Evolutionary conservation across 2,797 vertebrate species (phyloP), one percentile per base, ranked within the genome.

Genomic region (Chloroceryle amazona): DNA sequence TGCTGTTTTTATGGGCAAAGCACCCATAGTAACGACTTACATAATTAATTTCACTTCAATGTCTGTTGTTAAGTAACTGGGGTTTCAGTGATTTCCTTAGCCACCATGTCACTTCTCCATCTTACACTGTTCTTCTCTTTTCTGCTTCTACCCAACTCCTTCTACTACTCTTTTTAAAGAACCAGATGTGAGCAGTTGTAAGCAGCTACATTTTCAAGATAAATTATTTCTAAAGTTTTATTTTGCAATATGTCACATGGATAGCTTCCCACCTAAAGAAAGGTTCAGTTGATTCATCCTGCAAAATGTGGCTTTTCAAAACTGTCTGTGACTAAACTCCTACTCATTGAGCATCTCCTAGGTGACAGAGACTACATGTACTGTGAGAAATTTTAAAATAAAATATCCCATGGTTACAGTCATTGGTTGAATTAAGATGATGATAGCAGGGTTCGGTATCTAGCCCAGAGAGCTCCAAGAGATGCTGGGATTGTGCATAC

Each of bases 281-380:
- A 86, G 11, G 41, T 71, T 67, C 9, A 25, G 54, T 70, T 58
- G 61, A 83, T 81, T 94, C 75, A 86, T n/a, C 13, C 35, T 83
- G 74, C 49, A 90, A 94, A 94, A 66, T 51, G 67, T 1, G 9
- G 80, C 66, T 93, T 86, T 52, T 93, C 80, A 89, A 71, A 94
- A 71, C 62, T 52, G 47, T 92, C 58, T 46, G 31, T 72, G 42
- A 37, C 62, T 92, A 39, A 90, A 93, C 91, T 91, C 96, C 94
- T 96, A 92, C 93, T 95, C 70, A n/a, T 47, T 82, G 55, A 87
- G 60, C 74, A 94, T 97, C 95, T 97, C 97, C 96, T 96, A 95
- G 96, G 97, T 92, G 85, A 97, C 60, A 68, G 70, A 71, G 39
- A 74, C 71, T 93, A 46, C 41, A 35, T 0, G 0, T 86, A 82